Conservation (phyloP, 2,888 invertebrate genomes). For the Psylliodes chrysocephalus region DNA sequence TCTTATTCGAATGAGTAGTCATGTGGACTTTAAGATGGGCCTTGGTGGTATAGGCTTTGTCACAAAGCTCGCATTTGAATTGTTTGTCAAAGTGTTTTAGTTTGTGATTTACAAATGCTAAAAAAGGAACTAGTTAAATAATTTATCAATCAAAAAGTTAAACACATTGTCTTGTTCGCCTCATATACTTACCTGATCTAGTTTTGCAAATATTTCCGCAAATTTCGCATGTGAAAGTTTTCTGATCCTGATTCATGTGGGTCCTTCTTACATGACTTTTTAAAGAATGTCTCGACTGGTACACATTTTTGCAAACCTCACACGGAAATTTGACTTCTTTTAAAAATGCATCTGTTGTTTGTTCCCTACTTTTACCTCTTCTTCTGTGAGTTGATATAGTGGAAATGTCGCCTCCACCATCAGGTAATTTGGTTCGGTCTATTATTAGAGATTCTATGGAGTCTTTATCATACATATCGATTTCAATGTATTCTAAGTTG, state of each 20-base stretch:
- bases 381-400: neutral
- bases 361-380: conserved; percentile 8
- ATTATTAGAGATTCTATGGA: conserved; percentile 32
- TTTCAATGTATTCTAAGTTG: conserved; percentile 28
- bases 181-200: conserved; percentile 41
- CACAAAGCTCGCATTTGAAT: conserved; percentile 72
- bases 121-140: too few species aligned
- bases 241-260: conserved; percentile 32
- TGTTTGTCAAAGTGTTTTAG: conserved; percentile 64
- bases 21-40: conserved; percentile 79
- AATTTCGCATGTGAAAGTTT: conserved; percentile 47
- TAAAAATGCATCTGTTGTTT: conserved; percentile 32
- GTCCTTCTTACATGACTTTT: conserved; percentile 39
- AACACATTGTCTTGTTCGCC: neutral
- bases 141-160: too few species aligned
- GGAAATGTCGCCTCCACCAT: neutral
- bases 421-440: conserved; percentile 8
- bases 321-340: conserved; percentile 38
- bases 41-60: conserved; percentile 75
- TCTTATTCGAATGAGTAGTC: conserved; percentile 80
- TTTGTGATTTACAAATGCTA: conserved; percentile 48
- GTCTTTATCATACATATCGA: conserved; percentile 30
- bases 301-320: conserved; percentile 40
- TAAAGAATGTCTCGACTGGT: conserved; percentile 27
- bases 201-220: conserved; percentile 49